Percentiles rank a stretch among this genome's conserved stretches.
Evolutionary conservation across 1,140 invertebrate species (phyloP).

Genomic region (Mesaphorura yosii): DNA sequence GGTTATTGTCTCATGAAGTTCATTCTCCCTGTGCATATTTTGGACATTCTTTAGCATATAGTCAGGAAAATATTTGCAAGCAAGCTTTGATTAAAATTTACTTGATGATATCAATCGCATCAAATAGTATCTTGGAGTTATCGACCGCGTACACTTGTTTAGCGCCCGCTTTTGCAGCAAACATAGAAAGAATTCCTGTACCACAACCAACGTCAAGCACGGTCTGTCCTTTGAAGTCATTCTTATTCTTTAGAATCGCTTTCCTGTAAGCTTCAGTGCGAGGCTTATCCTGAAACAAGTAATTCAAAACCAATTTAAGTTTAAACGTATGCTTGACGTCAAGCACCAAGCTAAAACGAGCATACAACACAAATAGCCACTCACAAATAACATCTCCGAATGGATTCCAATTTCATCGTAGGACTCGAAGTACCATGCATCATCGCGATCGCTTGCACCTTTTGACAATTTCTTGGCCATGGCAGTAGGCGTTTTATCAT

Average conservation of each 20-base stretch:
- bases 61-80: slow-evolving; percentile 35
- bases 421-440: slow-evolving; percentile 80
- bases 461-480: slow-evolving; percentile 15
- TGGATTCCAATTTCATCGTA: slow-evolving; percentile 98
- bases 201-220: slow-evolving; percentile 96
- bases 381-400: slow-evolving; percentile 79
- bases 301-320: slow-evolving; percentile 7
- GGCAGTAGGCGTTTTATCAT: slow-evolving; percentile 11
- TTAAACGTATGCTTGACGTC: slow-evolving; percentile 26
- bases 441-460: slow-evolving; percentile 35
- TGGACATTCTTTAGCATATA: background rate
- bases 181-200: slow-evolving; percentile 91
- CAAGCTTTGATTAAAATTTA: slow-evolving; percentile 34
- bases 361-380: slow-evolving; percentile 32
- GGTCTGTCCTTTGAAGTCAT: slow-evolving; percentile 56
- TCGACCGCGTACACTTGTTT: slow-evolving; percentile 85
- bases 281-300: slow-evolving; percentile 59
- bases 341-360: background rate
- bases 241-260: slow-evolving; percentile 74
- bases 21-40: slow-evolving; percentile 50
- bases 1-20: slow-evolving; percentile 59
- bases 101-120: slow-evolving; percentile 73
- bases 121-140: slow-evolving; percentile 74
- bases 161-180: slow-evolving; percentile 87
- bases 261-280: slow-evolving; percentile 85